Evolutionary conservation across 2,888 invertebrate genomes (phyloP).

Genomic region (Nomada hirtipes): DNA sequence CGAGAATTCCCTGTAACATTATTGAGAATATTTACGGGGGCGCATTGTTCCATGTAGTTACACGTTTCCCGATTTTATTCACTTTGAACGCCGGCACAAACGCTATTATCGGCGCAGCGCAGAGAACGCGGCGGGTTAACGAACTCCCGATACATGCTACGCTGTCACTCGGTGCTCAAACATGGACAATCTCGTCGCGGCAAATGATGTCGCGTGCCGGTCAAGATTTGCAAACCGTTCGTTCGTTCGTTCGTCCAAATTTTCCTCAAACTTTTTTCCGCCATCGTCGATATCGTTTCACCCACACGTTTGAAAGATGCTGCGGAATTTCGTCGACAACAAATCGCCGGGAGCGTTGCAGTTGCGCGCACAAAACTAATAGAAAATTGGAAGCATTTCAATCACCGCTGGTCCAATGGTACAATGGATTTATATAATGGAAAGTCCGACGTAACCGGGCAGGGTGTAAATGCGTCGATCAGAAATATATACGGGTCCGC

Average conservation of each 20-base stretch:
- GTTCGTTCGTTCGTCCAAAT: constrained; percentile 39
- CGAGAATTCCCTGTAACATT: constrained; percentile 44
- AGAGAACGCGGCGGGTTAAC: constrained; percentile 19
- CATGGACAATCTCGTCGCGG: constrained; percentile 55
- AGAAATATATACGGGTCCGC: constrained; percentile 43
- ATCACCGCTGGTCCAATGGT: constrained; percentile 20
- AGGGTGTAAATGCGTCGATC: constrained; percentile 43
- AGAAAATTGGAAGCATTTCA: constrained; percentile 55
- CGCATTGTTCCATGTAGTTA: constrained; percentile 35
- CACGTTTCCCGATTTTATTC: constrained; percentile 58
- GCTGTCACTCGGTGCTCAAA: constrained; percentile 49
- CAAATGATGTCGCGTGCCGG: constrained; percentile 59
- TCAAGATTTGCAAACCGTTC: constrained; percentile 48
- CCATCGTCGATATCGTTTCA: constrained; percentile 1
- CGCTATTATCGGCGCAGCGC: constrained; percentile 55
- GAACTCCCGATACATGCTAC: constrained; percentile 22
- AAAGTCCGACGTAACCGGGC: constrained; percentile 32
- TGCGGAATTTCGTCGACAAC: constrained; percentile 37
- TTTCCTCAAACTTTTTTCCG: not conserved
- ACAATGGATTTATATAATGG: constrained; percentile 61
- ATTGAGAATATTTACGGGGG: constrained; percentile 47
- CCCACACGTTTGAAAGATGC: not conserved
- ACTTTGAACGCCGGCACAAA: constrained; percentile 51
- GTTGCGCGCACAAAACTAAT: not conserved
- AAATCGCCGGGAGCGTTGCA: constrained; percentile 26